Evolutionary conservation across 2,797 vertebrate genomes (phyloP), one percentile per base, ranked within the genome.

Genomic region (Megalops cyprinoides): DNA sequence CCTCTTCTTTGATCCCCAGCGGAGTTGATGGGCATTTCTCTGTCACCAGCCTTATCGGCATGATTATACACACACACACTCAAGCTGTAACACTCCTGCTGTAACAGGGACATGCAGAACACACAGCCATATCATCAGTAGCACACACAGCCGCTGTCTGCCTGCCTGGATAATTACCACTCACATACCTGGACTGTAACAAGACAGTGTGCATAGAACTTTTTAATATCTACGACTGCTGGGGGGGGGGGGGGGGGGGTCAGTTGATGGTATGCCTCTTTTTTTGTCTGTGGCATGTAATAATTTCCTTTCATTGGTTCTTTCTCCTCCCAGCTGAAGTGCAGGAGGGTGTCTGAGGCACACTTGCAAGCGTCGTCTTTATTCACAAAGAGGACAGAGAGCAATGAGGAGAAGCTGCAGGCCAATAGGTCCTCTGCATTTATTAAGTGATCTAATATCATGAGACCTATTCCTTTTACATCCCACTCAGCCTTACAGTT

Each of bases 31-130:
- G 83, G 76, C 87, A 84, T 90, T 89, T 90, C 88, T 89, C 83
- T 91, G 85, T 91, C 91, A 90, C 83, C 86, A 87, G 84, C 78
- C 82, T 89, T 89, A 89, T 89, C 87, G 89, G 74, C 81, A 79
- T 34, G 28, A 89, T 87, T 79, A 82, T 82, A 85, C 48, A 84
- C 25, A 84, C 46, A 85, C 60, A 60, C 74, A 82, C 82, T 86
- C 88, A 87, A 89, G 76, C 82, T 73, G 79, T 81, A 56, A 53
- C 28, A 86, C 83, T 71, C 87, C 82, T 74, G 81, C 77, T 81
- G 74, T 69, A 34, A 34, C 55, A 86, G 78, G 79, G 44, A 81
- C 49, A 67, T 48, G 56, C 31, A 67, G 80, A 82, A 34, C 84
- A 82, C 83, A 80, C 71, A 28, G 4, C 51, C 37, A 67, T 75